phyloP scores from a whole-genome alignment of 2,888 invertebrate species.

The Lasioglossum oenotherae region DNA sequence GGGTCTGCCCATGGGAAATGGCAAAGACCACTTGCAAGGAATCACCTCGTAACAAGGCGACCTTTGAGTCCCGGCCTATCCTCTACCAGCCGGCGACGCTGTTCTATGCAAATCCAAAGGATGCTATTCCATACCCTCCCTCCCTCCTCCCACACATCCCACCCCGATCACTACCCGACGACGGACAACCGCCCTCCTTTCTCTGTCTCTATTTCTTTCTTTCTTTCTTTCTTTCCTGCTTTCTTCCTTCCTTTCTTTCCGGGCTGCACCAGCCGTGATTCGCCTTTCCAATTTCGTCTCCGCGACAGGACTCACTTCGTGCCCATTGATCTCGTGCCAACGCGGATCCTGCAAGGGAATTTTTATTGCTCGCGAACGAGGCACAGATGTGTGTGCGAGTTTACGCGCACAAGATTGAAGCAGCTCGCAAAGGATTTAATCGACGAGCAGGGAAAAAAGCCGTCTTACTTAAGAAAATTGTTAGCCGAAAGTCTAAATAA shows the following conservation, averaged over 20 bases:
- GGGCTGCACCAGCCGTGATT: neutral
- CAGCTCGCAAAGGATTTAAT: neutral
- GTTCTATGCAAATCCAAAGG: conserved; percentile 68
- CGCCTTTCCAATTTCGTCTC: conserved; percentile 43
- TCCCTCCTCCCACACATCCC: neutral
- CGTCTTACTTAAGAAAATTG: neutral
- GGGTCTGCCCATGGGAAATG: conserved; percentile 78
- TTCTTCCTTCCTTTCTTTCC: neutral
- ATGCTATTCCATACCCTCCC: conserved; percentile 51
- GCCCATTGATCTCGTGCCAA: conserved; percentile 29
- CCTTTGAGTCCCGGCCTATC: conserved; percentile 67
- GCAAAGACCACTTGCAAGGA: conserved; percentile 77
- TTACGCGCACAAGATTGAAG: neutral
- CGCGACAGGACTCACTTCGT: neutral
- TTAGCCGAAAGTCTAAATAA: neutral
- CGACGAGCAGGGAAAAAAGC: no score
- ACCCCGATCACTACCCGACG: neutral
- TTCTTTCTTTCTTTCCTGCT: neutral
- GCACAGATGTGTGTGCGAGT: neutral
- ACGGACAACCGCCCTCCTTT: conserved; percentile 57
- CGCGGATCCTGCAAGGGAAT: neutral
- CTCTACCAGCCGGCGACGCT: conserved; percentile 62
- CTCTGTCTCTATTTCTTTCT: conserved; percentile 37
- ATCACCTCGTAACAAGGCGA: conserved; percentile 74
- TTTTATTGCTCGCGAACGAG: neutral